These are phyloP conservation scores for Spea multiplicata DNA, from an alignment of 2,113 vertebrate species.

Conservation along the genomic window DNA sequence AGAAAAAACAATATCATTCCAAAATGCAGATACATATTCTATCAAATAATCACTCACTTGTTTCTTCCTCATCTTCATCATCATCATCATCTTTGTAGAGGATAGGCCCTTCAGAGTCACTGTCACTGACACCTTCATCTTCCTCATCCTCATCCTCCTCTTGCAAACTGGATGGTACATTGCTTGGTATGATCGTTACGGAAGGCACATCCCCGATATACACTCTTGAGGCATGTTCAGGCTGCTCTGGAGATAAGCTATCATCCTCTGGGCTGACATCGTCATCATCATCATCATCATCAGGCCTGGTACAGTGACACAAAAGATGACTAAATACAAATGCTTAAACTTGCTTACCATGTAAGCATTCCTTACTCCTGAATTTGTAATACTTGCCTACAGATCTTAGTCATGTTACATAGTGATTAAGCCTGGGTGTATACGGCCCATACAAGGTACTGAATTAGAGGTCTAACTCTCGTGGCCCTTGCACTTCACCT, in stretches of 20 bases:
- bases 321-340: too few relatives aligned
- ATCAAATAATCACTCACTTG: conserved; percentile 63
- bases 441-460: too few relatives aligned
- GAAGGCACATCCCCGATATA: conserved; percentile 71
- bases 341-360: too few relatives aligned
- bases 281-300: conserved; percentile 80
- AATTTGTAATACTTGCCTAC: too few relatives aligned
- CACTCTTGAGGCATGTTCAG: conserved; percentile 57
- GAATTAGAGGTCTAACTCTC: too few relatives aligned
- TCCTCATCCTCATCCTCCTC: conserved; percentile 76
- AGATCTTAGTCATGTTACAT: too few relatives aligned
- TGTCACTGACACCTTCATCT: conserved; percentile 78
- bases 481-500: too few relatives aligned
- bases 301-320: conserved; percentile 59
- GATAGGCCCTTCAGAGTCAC: conserved; percentile 89
- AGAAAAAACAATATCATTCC: too few relatives aligned
- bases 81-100: conserved; percentile 83
- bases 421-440: too few relatives aligned
- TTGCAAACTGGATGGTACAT: conserved; percentile 71
- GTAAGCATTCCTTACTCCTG: too few relatives aligned
- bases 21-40: not conserved
- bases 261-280: conserved; percentile 77
- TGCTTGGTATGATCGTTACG: conserved; percentile 74
- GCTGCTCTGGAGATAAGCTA: conserved; percentile 37
- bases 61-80: conserved; percentile 87